Conservation (phyloP, 2,888 invertebrate genomes). For the Gymnoscelis rufifasciata region DNA sequence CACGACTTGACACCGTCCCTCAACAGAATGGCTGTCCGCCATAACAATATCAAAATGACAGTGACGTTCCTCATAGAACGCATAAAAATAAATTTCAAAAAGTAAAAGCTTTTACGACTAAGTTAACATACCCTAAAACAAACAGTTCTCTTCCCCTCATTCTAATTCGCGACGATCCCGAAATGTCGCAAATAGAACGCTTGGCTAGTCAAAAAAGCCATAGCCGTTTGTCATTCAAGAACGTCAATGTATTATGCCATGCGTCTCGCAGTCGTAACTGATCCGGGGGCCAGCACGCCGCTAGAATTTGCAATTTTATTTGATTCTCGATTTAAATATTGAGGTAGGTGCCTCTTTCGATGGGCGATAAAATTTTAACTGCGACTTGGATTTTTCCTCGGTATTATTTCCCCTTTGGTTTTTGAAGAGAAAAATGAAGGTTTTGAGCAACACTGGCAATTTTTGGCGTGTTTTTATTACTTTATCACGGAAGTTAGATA, state of each 20-base stretch:
- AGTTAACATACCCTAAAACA: conserved; percentile 14
- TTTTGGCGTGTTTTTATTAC: no score
- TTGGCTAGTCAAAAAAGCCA: conserved; percentile 51
- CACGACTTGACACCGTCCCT: no score
- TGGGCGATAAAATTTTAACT: conserved; percentile 16
- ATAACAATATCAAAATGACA: no score
- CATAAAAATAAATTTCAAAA: no score
- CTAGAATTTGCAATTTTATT: conserved; percentile 54
- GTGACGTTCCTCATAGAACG: no score
- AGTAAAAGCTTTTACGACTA: no score
- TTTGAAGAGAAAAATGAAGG: no score
- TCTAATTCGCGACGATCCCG: conserved; percentile 20
- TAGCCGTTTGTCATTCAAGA: conserved; percentile 57
- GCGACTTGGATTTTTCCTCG: conserved; percentile 8
- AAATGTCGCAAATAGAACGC: conserved; percentile 40
- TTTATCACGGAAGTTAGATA: no score
- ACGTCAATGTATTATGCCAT: conserved; percentile 42
- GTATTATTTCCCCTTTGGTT: no score
- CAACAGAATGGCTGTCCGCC: no score
- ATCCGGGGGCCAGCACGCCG: conserved; percentile 34
- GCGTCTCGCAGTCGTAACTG: conserved; percentile 40
- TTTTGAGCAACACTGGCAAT: no score
- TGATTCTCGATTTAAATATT: conserved; percentile 54
- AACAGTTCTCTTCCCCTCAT: conserved; percentile 14
- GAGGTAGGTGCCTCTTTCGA: conserved; percentile 33